Conservation (phyloP, 2,113 vertebrate species). For the Phyllostomus discolor region DNA sequence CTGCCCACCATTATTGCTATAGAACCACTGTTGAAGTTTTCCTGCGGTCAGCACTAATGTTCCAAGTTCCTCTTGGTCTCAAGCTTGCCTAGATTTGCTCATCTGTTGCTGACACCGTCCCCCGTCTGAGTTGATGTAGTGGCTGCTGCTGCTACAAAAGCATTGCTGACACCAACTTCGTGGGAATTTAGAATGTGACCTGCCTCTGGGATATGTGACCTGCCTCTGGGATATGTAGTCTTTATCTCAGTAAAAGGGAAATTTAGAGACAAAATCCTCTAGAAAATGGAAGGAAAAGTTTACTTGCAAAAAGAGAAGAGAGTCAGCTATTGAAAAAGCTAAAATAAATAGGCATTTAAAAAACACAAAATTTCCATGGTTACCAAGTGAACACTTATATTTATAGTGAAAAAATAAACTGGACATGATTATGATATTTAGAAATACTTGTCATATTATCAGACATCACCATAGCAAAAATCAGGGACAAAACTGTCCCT, state of each 20-base stretch:
- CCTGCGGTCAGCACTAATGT: neutral
- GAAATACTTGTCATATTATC: neutral
- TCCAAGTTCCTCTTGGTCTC: neutral
- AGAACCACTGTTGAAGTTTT: neutral
- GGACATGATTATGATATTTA: neutral
- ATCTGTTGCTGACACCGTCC: neutral
- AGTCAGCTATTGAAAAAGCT: neutral
- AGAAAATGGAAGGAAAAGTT: neutral
- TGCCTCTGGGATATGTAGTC: neutral
- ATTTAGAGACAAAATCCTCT: neutral
- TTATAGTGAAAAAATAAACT: neutral
- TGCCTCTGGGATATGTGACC: neutral
- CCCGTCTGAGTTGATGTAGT: neutral
- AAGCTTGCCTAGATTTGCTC: neutral
- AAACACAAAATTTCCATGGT: neutral
- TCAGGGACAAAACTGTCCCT: neutral
- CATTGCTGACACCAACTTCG: neutral
- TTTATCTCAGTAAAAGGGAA: neutral
- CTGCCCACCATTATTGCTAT: neutral
- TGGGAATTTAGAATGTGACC: neutral
- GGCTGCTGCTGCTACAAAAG: neutral
- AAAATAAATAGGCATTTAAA: neutral
- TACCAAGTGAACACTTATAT: neutral
- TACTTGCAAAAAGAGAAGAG: neutral
- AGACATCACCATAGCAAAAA: neutral